Conservation (phyloP, 1,140 invertebrate species). For the Drosophila willistoni region DNA sequence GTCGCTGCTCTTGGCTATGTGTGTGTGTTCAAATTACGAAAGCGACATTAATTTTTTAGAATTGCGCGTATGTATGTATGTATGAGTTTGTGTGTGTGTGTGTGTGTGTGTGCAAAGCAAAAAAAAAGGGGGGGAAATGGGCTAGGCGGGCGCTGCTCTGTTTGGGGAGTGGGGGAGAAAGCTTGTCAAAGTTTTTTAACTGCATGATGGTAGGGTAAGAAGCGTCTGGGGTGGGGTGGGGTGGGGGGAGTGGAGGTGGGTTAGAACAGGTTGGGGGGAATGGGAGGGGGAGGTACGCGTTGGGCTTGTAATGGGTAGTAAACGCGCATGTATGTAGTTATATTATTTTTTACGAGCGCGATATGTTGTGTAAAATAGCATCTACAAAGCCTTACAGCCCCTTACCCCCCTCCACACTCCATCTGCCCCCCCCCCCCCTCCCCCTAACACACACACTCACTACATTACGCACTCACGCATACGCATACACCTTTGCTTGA, state of each 20-base stretch:
- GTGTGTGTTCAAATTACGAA: conserved; percentile 73
- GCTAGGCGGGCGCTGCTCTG: background rate
- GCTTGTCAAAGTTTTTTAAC: conserved; percentile 57
- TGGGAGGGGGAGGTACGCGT: background rate
- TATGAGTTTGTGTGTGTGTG: conserved; percentile 4
- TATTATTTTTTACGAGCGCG: conserved; percentile 81
- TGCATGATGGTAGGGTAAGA: conserved; percentile 20
- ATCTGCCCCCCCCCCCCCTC: background rate
- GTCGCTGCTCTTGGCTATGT: conserved; percentile 12
- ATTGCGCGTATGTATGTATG: conserved; percentile 67
- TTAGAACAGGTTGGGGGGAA: background rate
- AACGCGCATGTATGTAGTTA: conserved; percentile 73
- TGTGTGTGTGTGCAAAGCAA: background rate
- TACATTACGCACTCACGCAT: conserved; percentile 24
- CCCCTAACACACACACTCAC: conserved; percentile 9
- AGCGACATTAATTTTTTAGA: conserved; percentile 82
- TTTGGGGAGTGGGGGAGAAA: background rate
- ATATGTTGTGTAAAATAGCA: conserved; percentile 80
- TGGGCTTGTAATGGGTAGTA: conserved; percentile 61
- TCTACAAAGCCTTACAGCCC: conserved; percentile 8
- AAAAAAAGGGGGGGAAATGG: conserved; percentile 3
- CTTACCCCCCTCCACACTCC: background rate
- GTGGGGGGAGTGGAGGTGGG: too few species aligned
- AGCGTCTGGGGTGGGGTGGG: background rate
- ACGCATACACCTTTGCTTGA: conserved; percentile 8